These are phyloP conservation scores for Scatophagus argus DNA, from an alignment of 2,113 vertebrate genomes.

Conservation along the genomic window DNA sequence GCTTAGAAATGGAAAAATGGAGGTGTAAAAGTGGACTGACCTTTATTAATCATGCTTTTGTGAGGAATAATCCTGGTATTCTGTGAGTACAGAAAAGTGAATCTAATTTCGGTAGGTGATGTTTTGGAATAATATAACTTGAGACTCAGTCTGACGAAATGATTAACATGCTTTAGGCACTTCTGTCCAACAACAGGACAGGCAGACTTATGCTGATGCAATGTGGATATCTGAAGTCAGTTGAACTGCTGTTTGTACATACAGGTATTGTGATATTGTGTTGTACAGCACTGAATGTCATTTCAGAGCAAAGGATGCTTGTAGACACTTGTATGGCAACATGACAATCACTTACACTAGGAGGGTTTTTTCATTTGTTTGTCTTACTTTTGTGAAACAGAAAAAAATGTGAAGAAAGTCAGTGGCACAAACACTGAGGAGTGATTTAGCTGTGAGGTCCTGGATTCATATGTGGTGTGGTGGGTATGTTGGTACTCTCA, in stretches of 20 bases:
- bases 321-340: neutral
- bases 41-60: constrained; percentile 2
- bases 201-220: constrained; percentile 2
- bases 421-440: neutral
- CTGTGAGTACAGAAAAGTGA: neutral
- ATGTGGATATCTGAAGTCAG: constrained; percentile 3
- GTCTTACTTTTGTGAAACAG: neutral
- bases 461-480: neutral
- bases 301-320: constrained; percentile 16
- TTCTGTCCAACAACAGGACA: constrained; percentile 4
- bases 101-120: neutral
- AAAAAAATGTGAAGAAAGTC: neutral
- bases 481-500: constrained; percentile 5
- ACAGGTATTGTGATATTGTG: constrained; percentile 11
- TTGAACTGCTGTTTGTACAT: neutral
- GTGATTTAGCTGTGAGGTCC: neutral
- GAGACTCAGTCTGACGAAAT: neutral
- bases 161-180: neutral
- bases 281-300: constrained; percentile 7
- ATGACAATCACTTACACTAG: constrained; percentile 28
- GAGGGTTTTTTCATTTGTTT: neutral
- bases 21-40: neutral
- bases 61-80: neutral
- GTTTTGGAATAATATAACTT: neutral
- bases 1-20: neutral